These are phyloP conservation scores for Galago senegalensis DNA, from an alignment of 2,797 vertebrate genomes.

Conservation along the genomic window DNA sequence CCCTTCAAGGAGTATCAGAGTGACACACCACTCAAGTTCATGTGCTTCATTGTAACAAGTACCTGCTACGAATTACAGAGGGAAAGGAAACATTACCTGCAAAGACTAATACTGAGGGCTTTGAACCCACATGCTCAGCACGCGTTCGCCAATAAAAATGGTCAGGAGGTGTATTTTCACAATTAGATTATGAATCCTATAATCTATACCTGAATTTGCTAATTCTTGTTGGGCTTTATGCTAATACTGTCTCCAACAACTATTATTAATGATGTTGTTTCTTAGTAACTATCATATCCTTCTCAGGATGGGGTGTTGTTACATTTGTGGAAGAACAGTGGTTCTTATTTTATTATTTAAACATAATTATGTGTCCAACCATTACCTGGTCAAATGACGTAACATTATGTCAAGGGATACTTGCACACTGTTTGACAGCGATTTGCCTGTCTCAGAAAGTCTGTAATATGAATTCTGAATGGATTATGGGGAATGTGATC, in stretches of 20 bases:
- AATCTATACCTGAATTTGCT: constrained; percentile 39
- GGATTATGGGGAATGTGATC: not conserved
- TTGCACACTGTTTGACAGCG: not conserved
- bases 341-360: constrained; percentile 30
- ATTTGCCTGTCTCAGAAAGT: not conserved
- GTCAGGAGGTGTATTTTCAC: not conserved
- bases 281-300: not conserved
- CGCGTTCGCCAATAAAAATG: not conserved
- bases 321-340: not conserved
- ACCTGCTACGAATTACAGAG: not conserved
- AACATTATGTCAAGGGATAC: not conserved
- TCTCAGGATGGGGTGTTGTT: not conserved
- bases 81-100: not conserved
- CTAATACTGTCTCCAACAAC: not conserved
- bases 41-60: not conserved
- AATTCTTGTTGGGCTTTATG: not conserved
- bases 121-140: rapidly evolving
- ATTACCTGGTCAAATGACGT: not conserved
- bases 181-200: not conserved
- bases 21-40: not conserved
- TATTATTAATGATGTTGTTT: not conserved
- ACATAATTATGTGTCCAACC: not conserved
- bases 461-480: not conserved
- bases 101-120: too few species aligned
- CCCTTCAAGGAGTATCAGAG: not conserved